Conservation (phyloP, 2,888 invertebrate genomes). For the Scotopteryx bipunctaria region DNA sequence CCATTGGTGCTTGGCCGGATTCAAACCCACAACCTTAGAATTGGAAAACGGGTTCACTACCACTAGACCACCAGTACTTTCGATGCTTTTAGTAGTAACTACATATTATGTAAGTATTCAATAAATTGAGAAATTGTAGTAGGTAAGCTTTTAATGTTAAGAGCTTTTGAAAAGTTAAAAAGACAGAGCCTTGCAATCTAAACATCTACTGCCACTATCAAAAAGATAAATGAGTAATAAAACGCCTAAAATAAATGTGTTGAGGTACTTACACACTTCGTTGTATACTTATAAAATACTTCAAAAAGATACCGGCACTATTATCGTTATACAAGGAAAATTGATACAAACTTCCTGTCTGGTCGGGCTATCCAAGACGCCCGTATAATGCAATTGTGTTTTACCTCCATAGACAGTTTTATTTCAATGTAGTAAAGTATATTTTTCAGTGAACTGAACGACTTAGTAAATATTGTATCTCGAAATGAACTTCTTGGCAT, state of each 20-base stretch:
- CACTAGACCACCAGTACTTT: too few species aligned
- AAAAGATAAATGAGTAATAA: neutral
- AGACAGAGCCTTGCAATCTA: too few species aligned
- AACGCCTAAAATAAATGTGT: neutral
- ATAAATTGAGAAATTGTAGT: too few species aligned
- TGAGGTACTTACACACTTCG: neutral
- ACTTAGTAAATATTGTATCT: slow-evolving; percentile 22
- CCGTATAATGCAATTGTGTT: slow-evolving; percentile 18
- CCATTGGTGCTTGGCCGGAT: too few species aligned
- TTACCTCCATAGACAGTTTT: slow-evolving; percentile 6
- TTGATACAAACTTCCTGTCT: slow-evolving; percentile 39
- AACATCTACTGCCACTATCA: neutral
- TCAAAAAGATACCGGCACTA: slow-evolving; percentile 24
- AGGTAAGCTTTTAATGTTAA: too few species aligned
- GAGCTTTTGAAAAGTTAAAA: too few species aligned
- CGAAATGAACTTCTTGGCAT: slow-evolving; percentile 32
- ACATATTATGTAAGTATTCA: too few species aligned
- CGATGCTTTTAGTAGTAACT: too few species aligned
- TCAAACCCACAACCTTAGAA: too few species aligned
- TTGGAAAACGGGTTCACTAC: too few species aligned
- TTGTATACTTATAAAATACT: slow-evolving; percentile 5
- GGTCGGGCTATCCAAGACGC: slow-evolving; percentile 24
- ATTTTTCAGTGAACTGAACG: slow-evolving; percentile 6
- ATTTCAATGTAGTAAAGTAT: slow-evolving; percentile 2
- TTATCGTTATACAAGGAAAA: slow-evolving; percentile 35